phyloP scores from a whole-genome alignment of 1,140 invertebrate species.

The Trichonephila clavata region DNA sequence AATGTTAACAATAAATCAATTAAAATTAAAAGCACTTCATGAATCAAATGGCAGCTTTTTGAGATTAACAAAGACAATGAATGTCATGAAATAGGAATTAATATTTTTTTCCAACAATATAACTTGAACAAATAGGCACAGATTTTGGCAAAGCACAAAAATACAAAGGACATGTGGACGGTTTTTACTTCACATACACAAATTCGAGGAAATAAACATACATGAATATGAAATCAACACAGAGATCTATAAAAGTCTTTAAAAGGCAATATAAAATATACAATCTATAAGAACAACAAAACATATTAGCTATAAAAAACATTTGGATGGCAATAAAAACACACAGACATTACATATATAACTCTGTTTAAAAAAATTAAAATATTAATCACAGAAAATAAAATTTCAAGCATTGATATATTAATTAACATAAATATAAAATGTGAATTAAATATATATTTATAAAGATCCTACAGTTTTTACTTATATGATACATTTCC shows the following conservation, averaged over 20 bases:
- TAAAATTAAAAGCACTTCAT: too few species aligned
- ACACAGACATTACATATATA: background rate
- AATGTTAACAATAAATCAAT: too few species aligned
- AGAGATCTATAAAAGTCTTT: slow-evolving; percentile 27
- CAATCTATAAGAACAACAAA: background rate
- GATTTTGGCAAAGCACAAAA: background rate
- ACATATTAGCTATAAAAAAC: background rate
- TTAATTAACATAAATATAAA: background rate
- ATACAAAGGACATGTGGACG: background rate
- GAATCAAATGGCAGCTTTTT: background rate
- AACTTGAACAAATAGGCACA: background rate
- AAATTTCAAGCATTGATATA: background rate
- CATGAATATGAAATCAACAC: background rate
- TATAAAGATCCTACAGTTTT: too few species aligned
- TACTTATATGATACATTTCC: too few species aligned
- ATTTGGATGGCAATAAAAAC: background rate
- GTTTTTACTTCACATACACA: background rate
- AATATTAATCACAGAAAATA: background rate
- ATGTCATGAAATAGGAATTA: background rate
- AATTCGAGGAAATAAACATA: background rate
- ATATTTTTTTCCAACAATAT: background rate
- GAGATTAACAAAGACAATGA: background rate
- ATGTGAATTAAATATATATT: too few species aligned
- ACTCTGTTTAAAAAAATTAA: background rate
- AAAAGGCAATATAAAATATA: slow-evolving; percentile 14